Base-by-base conservation (phyloP, 2,888 invertebrate genomes). In the Dynastes grantii region DNA sequence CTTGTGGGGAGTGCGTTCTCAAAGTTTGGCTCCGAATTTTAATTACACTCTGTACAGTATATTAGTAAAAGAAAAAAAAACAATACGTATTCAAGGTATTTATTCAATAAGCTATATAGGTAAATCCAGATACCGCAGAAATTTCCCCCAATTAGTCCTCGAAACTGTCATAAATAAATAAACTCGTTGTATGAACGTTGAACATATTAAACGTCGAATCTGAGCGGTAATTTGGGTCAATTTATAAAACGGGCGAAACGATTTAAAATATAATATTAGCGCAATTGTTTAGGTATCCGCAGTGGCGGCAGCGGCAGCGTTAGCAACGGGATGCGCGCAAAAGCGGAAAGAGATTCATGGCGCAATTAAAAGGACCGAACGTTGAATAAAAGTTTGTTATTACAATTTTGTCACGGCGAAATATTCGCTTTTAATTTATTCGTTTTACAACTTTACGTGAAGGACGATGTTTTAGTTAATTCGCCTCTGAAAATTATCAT, bases 321-420 rank as follows among this genome's bases (percentile, higher is more conserved):
- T 22, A 22, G 22, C 55, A 8, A 58, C 55, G 55, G 55, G 55
- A 58, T 58, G 45, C 45, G 45, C 55, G 32, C 45, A 32, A n/a
- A 63, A n/a, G 63, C 29, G 32, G 67, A 32, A 49, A 49, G 49
- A 67, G 67, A 67, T 22, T 67, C 67, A 49, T 67, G 49, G 67
- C 22, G 49, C 67, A 49, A 67, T 67, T 67, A 67, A 67, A 67
- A 16, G 49, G 22, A 9, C 27, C 45, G 49, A 49, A 22, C 45
- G 67, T 67, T 67, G 63, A 63, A 67, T 16, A 67, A 67, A 67
- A 67, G 49, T 67, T 67, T 67, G 64, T 37, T 64, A 64, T 64
- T 64, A 64, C 9, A 16, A n/a, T 64, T 64, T 64, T 37, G 64
- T 64, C 64, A 29, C 40, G 32, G 40, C 32, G 37, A 64, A 64